Base-by-base conservation (phyloP, 2,888 invertebrate genomes). In the Lasioglossum marginatum region DNA sequence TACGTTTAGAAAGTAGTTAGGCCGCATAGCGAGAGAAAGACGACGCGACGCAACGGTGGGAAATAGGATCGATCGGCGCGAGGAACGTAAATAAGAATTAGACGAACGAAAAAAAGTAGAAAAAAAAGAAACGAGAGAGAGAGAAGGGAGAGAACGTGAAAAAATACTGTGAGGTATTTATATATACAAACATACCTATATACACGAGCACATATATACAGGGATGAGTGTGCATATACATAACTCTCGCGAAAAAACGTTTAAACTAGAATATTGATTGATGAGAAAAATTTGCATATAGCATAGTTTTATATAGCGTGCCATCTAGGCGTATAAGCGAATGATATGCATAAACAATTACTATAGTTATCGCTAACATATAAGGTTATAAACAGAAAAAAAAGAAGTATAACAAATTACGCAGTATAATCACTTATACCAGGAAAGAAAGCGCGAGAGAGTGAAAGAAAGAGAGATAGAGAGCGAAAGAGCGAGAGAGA, bases 251-350 rank as follows among this genome's bases (percentile, higher is more conserved):
- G 76, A 73, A 66, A 45, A 68, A 78, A 77, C 75, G 81, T 80
- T 84, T 86, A 82, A 79, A 82, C 78, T 88, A 90, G 82, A 68
- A 37, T 73, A 77, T 37, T 37, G 79, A 79, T 43, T 73, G 45
- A 66, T 68, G 52, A 88, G 86, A 83, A 85, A 85, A 90, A 92
- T 90, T 92, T 91, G 92, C 92, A 89, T 87, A 91, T 88, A 94
- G 93, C 92, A 94, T 94, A 94, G 94, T 94, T 94, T 94, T 94
- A 94, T 94, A 94, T 94, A 94, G 93, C 92, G 89, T 93, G 92
- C 90, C 92, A 88, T 91, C 89, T 93, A 93, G 92, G 91, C 92
- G 90, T 92, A 91, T 92, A 92, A 93, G 89, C 88, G 91, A 91
- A 93, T 86, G 87, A 92, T 91, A 92, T 89, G 90, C 89, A 93